A percentile compares a stretch with the other conserved stretches of the same genome.
phyloP scores from a whole-genome alignment of 2,888 invertebrate genomes.

The Lycocerus yunnanus region DNA sequence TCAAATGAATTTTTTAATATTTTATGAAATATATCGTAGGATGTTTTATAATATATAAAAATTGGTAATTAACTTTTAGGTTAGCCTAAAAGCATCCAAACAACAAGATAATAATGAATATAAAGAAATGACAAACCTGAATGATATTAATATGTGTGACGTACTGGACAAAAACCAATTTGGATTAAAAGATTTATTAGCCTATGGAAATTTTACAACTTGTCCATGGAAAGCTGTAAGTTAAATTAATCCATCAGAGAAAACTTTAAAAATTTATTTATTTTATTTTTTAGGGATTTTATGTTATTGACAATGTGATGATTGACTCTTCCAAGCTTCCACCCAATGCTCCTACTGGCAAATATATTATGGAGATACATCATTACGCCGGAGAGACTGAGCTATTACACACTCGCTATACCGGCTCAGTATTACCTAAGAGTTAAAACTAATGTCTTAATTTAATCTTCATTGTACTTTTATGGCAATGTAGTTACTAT shows the following conservation, averaged over 20 bases:
- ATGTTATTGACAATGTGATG: slow-evolving; percentile 16
- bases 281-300: slow-evolving; percentile 6
- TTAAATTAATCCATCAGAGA: background rate
- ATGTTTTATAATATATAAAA: background rate
- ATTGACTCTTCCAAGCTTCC: slow-evolving; percentile 20
- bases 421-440: slow-evolving; percentile 2
- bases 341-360: slow-evolving; percentile 15
- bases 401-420: slow-evolving; percentile 9
- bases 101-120: slow-evolving; percentile 15
- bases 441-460: background rate
- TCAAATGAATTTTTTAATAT: background rate
- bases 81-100: slow-evolving; percentile 11
- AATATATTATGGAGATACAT: slow-evolving; percentile 10
- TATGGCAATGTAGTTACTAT: background rate
- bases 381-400: slow-evolving; percentile 11
- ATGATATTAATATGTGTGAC: slow-evolving; percentile 20
- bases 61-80: slow-evolving; percentile 5
- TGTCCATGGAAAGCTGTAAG: slow-evolving; percentile 28
- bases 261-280: background rate
- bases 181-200: slow-evolving; percentile 22
- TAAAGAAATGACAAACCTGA: slow-evolving; percentile 7
- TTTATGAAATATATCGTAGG: background rate
- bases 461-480: too few species aligned
- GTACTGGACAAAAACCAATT: slow-evolving; percentile 16
- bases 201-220: slow-evolving; percentile 22